A percentile compares a stretch with the other conserved stretches of the same genome.
Conservation (phyloP, 2,113 vertebrate genomes). For the Crotophaga sulcirostris region DNA sequence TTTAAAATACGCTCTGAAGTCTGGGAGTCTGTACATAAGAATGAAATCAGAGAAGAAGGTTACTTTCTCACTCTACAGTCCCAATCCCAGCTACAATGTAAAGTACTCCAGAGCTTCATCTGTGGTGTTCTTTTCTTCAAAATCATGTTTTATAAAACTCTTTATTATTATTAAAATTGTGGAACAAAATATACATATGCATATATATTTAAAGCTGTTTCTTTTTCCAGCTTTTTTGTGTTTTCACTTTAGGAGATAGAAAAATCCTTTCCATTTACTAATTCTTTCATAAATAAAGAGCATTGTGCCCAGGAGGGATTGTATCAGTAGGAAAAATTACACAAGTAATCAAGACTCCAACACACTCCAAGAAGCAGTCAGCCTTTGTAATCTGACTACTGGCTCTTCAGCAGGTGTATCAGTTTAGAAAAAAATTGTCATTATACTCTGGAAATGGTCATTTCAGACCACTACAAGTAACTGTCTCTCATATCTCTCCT, state of each 20-base stretch:
- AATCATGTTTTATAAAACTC: background rate
- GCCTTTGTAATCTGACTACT: background rate
- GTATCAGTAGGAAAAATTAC: background rate
- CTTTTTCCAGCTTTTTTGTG: background rate
- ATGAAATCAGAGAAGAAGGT: background rate
- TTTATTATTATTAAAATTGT: background rate
- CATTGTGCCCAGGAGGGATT: background rate
- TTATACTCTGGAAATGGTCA: background rate
- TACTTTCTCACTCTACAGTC: background rate
- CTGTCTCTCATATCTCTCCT: background rate
- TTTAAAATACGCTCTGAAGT: background rate
- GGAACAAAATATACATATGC: background rate
- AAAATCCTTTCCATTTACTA: background rate
- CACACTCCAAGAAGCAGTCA: background rate
- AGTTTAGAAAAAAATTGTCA: background rate
- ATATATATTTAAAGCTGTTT: background rate
- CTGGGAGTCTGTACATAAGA: background rate
- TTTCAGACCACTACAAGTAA: background rate
- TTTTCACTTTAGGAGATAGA: background rate
- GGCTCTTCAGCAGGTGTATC: background rate
- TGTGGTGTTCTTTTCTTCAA: background rate
- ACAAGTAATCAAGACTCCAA: background rate
- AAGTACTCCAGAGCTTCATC: background rate
- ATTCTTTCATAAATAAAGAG: background rate
- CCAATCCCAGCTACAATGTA: background rate